These are phyloP conservation scores for Eleginops maclovinus DNA, from an alignment of 2,113 vertebrate species.

Conservation along the genomic window DNA sequence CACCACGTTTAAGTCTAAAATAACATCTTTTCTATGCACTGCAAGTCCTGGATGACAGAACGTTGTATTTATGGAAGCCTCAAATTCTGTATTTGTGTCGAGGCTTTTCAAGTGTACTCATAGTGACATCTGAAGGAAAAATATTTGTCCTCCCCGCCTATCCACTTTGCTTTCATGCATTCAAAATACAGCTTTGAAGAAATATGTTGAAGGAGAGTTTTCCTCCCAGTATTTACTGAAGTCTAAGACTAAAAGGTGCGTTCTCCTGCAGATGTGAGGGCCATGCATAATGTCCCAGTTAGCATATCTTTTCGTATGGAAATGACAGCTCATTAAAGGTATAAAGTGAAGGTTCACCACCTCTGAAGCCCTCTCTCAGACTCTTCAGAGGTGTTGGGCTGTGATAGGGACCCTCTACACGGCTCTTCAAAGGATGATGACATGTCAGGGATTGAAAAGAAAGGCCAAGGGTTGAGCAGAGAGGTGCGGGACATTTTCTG, in stretches of 20 bases:
- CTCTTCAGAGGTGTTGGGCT: conserved; percentile 52
- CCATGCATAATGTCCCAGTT: conserved; percentile 69
- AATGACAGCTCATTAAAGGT: conserved; percentile 80
- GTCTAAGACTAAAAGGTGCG: conserved; percentile 8
- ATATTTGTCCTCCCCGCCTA: not conserved
- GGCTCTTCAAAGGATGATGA: conserved; percentile 64
- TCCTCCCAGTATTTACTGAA: conserved; percentile 12
- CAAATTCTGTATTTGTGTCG: conserved; percentile 9
- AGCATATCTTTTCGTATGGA: conserved; percentile 59
- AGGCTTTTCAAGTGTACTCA: conserved; percentile 6
- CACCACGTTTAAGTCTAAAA: conserved; percentile 47
- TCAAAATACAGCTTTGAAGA: conserved; percentile 10
- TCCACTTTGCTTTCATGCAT: conserved; percentile 7
- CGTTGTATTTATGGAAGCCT: not conserved
- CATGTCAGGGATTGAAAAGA: conserved; percentile 62
- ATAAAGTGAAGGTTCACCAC: conserved; percentile 64
- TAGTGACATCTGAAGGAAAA: not conserved
- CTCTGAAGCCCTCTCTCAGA: conserved; percentile 60
- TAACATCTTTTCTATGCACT: not conserved
- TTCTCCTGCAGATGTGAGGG: conserved; percentile 13
- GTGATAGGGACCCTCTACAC: conserved; percentile 51
- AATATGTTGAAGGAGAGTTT: conserved; percentile 12
- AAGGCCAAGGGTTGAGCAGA: conserved; percentile 48
- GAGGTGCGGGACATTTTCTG: conserved; percentile 35
- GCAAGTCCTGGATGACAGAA: conserved; percentile 6